Conservation (phyloP, 1,140 invertebrate genomes). For the Drosophila asahinai region DNA sequence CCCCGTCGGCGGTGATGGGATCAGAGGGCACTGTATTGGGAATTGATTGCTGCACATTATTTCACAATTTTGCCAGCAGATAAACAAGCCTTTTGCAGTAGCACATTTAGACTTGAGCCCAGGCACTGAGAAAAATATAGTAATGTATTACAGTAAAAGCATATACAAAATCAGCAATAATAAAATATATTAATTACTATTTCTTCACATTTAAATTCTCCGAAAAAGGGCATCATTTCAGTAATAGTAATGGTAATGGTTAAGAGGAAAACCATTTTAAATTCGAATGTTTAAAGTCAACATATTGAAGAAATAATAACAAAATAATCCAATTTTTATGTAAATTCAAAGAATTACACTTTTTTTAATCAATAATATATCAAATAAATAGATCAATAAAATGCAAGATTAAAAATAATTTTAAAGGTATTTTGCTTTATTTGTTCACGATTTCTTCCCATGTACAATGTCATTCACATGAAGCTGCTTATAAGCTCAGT, state of each 20-base stretch:
- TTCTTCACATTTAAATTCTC: too few relatives aligned
- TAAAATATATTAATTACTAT: neutral
- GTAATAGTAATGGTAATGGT: neutral
- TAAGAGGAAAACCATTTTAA: neutral
- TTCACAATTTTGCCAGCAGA: constrained; percentile 80
- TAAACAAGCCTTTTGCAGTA: constrained; percentile 59
- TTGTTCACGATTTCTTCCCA: neutral
- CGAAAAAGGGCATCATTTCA: too few relatives aligned
- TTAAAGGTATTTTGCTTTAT: neutral
- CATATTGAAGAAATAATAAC: too few relatives aligned
- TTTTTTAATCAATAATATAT: too few relatives aligned
- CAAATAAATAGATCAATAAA: too few relatives aligned
- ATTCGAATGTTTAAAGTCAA: neutral
- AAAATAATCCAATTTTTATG: too few relatives aligned
- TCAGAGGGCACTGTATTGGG: constrained; percentile 60
- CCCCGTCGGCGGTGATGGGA: constrained; percentile 3
- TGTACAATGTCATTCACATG: constrained; percentile 43
- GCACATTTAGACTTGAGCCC: constrained; percentile 15
- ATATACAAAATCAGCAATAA: too few relatives aligned
- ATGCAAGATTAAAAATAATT: neutral
- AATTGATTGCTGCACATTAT: constrained; percentile 81
- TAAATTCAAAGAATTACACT: too few relatives aligned
- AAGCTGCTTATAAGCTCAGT: constrained; percentile 52
- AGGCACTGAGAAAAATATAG: constrained; percentile 6
- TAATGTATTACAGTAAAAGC: too few relatives aligned